Evolutionary conservation across 2,113 vertebrate species (phyloP).

Genomic region (Cochlearius cochlearius): DNA sequence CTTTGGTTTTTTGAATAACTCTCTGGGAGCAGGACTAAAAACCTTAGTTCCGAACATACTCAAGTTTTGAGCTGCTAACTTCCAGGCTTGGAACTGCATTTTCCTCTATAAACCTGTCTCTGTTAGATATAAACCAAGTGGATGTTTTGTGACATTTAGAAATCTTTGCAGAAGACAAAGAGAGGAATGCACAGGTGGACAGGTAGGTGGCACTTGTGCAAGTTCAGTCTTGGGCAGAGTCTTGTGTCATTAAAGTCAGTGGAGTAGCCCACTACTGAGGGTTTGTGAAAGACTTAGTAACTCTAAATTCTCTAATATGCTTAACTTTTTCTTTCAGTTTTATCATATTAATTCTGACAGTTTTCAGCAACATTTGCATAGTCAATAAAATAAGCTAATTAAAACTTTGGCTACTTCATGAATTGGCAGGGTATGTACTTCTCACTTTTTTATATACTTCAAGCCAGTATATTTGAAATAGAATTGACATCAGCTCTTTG

Average conservation of each 20-base stretch:
- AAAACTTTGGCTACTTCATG: background rate
- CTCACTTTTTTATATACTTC: background rate
- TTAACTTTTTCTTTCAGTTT: background rate
- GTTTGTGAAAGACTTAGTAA: background rate
- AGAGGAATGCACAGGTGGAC: background rate
- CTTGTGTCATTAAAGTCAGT: background rate
- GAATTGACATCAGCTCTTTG: background rate
- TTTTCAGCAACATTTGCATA: background rate
- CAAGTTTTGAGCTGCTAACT: background rate
- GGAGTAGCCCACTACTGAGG: background rate
- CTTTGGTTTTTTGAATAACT: background rate
- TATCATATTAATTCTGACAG: background rate
- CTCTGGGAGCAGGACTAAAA: background rate
- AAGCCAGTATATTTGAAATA: background rate
- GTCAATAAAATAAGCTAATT: background rate
- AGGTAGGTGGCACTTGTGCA: background rate
- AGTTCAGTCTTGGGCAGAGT: background rate
- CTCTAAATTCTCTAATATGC: background rate
- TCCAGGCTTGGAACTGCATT: background rate
- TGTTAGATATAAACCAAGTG: background rate
- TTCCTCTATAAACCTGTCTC: background rate
- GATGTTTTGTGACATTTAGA: background rate
- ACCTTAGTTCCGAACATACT: background rate
- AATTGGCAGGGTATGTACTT: background rate
- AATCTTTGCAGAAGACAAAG: background rate